Evolutionary conservation across 2,113 vertebrate genomes (phyloP).

Genomic region (Zootoca vivipara): DNA sequence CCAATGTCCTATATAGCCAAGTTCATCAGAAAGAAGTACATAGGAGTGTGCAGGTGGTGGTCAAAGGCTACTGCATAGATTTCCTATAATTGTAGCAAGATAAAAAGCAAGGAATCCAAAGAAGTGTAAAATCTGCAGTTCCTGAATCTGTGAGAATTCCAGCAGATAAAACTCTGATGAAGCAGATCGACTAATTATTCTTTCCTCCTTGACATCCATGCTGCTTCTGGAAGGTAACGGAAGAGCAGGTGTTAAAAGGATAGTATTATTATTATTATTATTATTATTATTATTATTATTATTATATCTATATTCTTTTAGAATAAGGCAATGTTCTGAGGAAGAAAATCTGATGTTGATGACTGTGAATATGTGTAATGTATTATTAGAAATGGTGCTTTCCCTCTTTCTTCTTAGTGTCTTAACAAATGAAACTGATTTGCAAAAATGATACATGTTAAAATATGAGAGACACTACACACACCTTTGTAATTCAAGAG

Average conservation of each 20-base stretch:
- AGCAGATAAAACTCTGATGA: slow-evolving; percentile 12
- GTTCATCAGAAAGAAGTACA: not conserved
- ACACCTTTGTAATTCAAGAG: too few species aligned
- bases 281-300: too few species aligned
- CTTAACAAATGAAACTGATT: too few species aligned
- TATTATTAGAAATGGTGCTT: not conserved
- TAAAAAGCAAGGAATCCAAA: not conserved
- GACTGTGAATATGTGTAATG: not conserved
- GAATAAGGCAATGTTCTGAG: too few species aligned
- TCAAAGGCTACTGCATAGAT: not conserved
- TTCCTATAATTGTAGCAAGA: not conserved
- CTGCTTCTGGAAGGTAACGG: too few species aligned
- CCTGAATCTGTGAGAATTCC: slow-evolving; percentile 7
- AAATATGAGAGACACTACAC: too few species aligned
- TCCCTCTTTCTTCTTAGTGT: too few species aligned
- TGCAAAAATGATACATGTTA: too few species aligned
- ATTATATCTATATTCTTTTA: too few species aligned
- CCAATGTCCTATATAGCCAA: not conserved
- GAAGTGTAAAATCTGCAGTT: not conserved
- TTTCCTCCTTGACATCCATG: too few species aligned
- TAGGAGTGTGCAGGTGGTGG: not conserved
- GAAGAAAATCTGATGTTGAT: not conserved
- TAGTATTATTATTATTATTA: too few species aligned
- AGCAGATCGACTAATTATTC: not conserved
- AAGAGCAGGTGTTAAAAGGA: too few species aligned